Evolutionary conservation across 2,888 invertebrate species (phyloP), one percentile per base, ranked within the genome.

Genomic region (Ennomos erosarius): DNA sequence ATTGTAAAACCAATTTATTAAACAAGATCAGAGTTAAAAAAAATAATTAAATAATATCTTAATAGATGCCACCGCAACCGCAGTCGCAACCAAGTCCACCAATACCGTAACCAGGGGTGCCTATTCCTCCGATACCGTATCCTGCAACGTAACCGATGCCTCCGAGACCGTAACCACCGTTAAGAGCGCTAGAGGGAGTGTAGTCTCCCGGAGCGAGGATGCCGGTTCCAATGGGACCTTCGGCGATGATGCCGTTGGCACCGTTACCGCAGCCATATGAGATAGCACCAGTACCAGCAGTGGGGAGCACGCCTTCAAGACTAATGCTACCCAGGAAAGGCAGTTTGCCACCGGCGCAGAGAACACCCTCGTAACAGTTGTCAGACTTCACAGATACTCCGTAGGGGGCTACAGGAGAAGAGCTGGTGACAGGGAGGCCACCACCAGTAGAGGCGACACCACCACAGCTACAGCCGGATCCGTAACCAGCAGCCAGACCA

Each of bases 331-430:
- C 76, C 0, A 79, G 54, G 68, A 81, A 79, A 3, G 79, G 82
- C 13, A 83, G 59, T 48, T 78, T 72, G 51, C 83, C 83, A 38
- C 68, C 67, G 0, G 78, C 75, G 8, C 83, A 16, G 16, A 16
- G 16, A 16, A 16, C 3, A 3, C n/a, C n/a, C 56, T 79, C 79
- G 58, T 74, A 78, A 1, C 67, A 69, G 53, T 82, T 82, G 40
- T 81, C 81, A 43, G 82, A 79, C 2, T 71, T 56, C 33, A 82
- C 67, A 9, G 76, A 72, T 9, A 83, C 69, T 0, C 84, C 82
- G 11, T 64, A 68, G 11, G 80, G 78, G 0, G 74, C 52, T 45
- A 75, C 50, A 6, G 76, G 71, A 9, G 80, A 81, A 3, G 61
- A 58, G 53, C 79, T 78, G 55, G 71, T 62, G 0, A 76, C 68